A percentile compares a stretch with the other conserved stretches of the same genome.
These are phyloP conservation scores for Vanacampus margaritifer DNA, from an alignment of 2,113 vertebrate species.

Conservation along the genomic window DNA sequence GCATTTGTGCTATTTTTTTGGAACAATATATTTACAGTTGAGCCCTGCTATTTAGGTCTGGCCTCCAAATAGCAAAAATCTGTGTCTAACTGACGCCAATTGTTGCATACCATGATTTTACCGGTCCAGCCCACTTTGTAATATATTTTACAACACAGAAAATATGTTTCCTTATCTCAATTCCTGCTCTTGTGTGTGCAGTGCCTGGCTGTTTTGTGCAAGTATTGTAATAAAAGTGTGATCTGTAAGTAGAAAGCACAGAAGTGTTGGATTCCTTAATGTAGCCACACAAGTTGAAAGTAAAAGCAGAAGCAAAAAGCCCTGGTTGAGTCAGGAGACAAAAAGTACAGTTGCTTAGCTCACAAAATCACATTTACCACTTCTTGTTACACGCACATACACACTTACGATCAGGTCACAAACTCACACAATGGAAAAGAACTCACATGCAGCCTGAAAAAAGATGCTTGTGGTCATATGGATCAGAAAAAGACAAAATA, in stretches of 20 bases:
- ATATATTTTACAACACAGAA: too few species aligned
- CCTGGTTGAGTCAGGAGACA: slow-evolving; percentile 8
- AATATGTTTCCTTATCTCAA: not conserved
- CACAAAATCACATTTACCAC: slow-evolving; percentile 16
- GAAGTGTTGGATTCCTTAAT: slow-evolving; percentile 25
- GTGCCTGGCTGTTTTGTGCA: too few species aligned
- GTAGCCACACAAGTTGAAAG: slow-evolving; percentile 33
- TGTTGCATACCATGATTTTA: too few species aligned
- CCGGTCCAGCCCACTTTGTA: too few species aligned
- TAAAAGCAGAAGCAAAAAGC: slow-evolving; percentile 38
- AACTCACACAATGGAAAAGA: not conserved
- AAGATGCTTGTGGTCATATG: not conserved
- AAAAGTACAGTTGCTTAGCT: slow-evolving; percentile 25
- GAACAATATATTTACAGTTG: too few species aligned
- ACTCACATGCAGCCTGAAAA: not conserved
- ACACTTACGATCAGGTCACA: not conserved
- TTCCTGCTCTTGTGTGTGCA: too few species aligned
- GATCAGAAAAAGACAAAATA: not conserved
- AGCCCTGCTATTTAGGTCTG: too few species aligned
- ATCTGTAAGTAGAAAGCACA: slow-evolving; percentile 32
- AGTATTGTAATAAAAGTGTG: not conserved
- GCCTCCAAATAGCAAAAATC: too few species aligned
- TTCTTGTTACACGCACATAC: not conserved
- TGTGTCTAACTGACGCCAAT: too few species aligned
- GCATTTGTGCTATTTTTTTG: too few species aligned